Evolutionary conservation across 2,888 invertebrate species (phyloP), one percentile per base, ranked within the genome.

Genomic region (Cybosia mesomella): DNA sequence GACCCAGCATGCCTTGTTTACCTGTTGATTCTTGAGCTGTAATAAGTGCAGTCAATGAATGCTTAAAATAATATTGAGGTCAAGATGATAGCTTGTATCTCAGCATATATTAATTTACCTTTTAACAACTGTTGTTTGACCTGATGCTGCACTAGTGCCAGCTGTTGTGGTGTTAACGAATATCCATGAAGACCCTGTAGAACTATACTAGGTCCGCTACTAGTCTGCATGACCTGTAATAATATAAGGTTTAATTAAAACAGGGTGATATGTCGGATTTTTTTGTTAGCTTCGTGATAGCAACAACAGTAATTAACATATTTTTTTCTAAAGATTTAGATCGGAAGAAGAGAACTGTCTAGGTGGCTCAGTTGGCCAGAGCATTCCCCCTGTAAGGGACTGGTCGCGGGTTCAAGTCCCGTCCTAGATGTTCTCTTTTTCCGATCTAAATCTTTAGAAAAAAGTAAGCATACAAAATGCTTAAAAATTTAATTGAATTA

Each of bases 41-140:
- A 90, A 81, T 55, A 81, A 58, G 80, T 80, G 81, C 79, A 81
- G 79, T 80, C 79, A 76, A 78, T 79, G 72, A 79, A 79, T 79
- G 68, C 79, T 79, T 71, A 54, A 66, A 64, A 75, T 67, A 71
- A 72, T 34, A 32, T 58, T 36, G 22, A 62, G 32, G 54, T 32
- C n/a, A 10, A 32, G 22, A 55, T 43, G 32, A 32, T 22, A 22
- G n/a, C 11, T 57, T 18, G 22, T 64, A 39, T 61, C 72, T 67
- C n/a, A 66, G 78, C 66, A 62, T 75, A 57, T 75, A 72, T 64
- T 67, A 70, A 67, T 71, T 82, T 89, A 98, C 98, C 98, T 96
- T 98, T 98, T 64, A 98, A 92, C 64, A 98, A 91, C 87, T 98
- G 98, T 83, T 98, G 98, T 89, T 98, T 98, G 22, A 98, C 98